Evolutionary conservation across 1,140 invertebrate genomes (phyloP), one percentile per base, ranked within the genome.

Genomic region (Eulimnadia texana): DNA sequence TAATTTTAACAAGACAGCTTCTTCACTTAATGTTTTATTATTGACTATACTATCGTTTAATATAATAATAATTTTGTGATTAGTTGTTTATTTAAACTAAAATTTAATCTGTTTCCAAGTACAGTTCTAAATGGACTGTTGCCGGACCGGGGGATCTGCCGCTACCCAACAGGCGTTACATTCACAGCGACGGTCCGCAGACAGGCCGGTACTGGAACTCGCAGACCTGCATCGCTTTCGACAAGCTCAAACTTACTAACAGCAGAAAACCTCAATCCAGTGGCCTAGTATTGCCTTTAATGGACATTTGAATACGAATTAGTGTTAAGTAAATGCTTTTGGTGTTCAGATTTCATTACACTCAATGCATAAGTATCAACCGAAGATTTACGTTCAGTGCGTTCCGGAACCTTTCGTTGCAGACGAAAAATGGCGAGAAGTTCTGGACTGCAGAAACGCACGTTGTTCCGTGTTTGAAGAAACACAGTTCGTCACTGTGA

Each of bases 161-260:
- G 27, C 58, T 54, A 0, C 58, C 62, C 1, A 63, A 64, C 10
- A 60, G 76, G n/a, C 72, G 74, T 22, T 79, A 80, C 67, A 69
- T 81, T 3, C 80, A 82, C 65, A 75, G 78, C 3, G 80, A 82
- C 63, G 78, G 77, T 0, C 78, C 80, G 0, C 67, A 71, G 2
- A 74, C 79, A 63, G 50, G 60, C 1, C 25, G 42, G 42, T 33
- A 29, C 55, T 82, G 80, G 80, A 80, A 77, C 73, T 75, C 77
- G 58, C 74, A 79, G 60, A 67, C 66, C 13, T 70, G 76, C 50
- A 71, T 82, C 3, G 71, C 73, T 10, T 82, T 82, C 67, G 79
- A 82, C 66, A 80, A 80, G 68, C 70, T 82, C n/a, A 82, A 82
- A 67, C 69, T 82, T 2, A 82, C 80, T 23, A 82, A 82, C 67